phyloP scores from a whole-genome alignment of 1,140 invertebrate species.

The Grapholita molesta region DNA sequence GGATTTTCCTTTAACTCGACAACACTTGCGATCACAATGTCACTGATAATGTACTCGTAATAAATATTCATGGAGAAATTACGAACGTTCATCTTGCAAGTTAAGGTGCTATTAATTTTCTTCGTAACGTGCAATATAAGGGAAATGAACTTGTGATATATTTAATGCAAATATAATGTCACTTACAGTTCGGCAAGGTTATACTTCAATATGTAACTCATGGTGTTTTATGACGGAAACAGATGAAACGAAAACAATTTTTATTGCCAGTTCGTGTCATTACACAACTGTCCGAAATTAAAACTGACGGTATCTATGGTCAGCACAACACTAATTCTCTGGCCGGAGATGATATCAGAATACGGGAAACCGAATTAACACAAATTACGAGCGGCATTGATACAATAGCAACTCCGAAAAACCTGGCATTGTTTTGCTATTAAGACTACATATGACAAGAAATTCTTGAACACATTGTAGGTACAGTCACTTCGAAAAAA shows the following conservation, averaged over 20 bases:
- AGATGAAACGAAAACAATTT: background rate
- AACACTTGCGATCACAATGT: conserved; percentile 1
- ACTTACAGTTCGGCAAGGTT: conserved; percentile 4
- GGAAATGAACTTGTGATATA: background rate
- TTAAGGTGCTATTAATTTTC: conserved; percentile 2
- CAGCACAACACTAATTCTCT: conserved; percentile 51
- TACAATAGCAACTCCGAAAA: background rate
- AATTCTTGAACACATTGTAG: background rate
- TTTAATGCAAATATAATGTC: background rate
- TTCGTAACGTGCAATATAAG: background rate
- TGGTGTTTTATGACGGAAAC: background rate
- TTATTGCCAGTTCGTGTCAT: background rate
- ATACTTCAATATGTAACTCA: background rate
- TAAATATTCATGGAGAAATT: conserved; percentile 16
- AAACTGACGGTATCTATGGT: conserved; percentile 40
- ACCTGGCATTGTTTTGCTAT: background rate
- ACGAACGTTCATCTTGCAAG: background rate
- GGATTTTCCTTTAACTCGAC: background rate
- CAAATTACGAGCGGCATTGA: conserved; percentile 21
- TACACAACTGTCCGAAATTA: conserved; percentile 39
- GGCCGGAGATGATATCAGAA: conserved; percentile 60
- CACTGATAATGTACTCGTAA: background rate
- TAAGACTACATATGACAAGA: background rate
- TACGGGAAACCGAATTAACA: conserved; percentile 51
- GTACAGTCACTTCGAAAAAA: background rate